These are phyloP conservation scores for Thalassaphorura encarpata DNA, from an alignment of 1,140 invertebrate species.

Conservation along the genomic window DNA sequence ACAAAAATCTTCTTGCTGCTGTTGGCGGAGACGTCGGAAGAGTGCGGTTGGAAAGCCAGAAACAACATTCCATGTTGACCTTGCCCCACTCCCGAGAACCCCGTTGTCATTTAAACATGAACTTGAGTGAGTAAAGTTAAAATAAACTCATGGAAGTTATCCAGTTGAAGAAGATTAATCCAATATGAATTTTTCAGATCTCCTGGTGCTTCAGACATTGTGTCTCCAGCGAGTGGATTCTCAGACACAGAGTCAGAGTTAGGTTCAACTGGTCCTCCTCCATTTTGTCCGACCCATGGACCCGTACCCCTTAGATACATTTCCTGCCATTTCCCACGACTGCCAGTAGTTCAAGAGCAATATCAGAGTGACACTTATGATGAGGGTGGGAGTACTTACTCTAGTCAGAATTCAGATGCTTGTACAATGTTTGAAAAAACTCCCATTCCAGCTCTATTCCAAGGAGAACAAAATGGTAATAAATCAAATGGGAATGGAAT, in stretches of 20 bases:
- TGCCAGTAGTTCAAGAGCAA: conserved; percentile 19
- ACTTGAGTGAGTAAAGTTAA: too few species aligned
- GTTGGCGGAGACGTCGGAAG: too few species aligned
- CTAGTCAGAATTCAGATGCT: conserved; percentile 21
- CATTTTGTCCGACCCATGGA: conserved; percentile 25
- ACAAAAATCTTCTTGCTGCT: neutral
- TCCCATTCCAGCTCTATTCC: neutral
- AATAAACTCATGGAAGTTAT: too few species aligned
- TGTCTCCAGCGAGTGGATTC: conserved; percentile 28
- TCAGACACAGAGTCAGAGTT: conserved; percentile 25
- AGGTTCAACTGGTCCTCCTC: neutral
- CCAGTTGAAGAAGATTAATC: too few species aligned
- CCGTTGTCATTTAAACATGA: too few species aligned
- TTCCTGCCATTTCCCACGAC: conserved; percentile 18
- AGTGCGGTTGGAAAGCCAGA: too few species aligned
- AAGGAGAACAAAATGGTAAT: conserved; percentile 2
- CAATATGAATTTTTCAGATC: conserved; percentile 21
- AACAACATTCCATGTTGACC: neutral
- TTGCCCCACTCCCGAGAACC: neutral
- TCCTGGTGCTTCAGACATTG: conserved; percentile 26
- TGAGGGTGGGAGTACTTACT: conserved; percentile 20
- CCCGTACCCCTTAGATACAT: conserved; percentile 21
- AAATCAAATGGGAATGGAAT: conserved; percentile 7
- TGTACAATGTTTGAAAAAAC: neutral
- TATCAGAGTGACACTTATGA: conserved; percentile 29